Evolutionary conservation across 2,797 vertebrate species (phyloP).

Genomic region (Acridotheres tristis): DNA sequence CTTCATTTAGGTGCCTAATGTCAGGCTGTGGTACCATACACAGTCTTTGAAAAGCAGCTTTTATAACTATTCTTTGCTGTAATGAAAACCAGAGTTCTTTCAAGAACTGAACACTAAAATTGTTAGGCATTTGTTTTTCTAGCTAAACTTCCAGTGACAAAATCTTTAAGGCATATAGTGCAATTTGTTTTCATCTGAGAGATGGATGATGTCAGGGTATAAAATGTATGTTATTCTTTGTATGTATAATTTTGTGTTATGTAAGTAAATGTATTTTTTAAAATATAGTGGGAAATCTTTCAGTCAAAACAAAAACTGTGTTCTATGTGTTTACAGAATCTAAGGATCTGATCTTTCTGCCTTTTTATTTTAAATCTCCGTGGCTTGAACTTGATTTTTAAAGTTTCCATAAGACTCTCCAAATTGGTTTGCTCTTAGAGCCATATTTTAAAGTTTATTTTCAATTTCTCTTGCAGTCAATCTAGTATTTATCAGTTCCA

Average conservation of each 20-base stretch:
- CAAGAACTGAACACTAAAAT: slow-evolving; percentile 28
- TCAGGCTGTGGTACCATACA: not conserved
- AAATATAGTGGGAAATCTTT: not conserved
- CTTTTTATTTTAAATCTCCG: slow-evolving; percentile 20
- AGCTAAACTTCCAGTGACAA: slow-evolving; percentile 50
- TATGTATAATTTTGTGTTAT: not conserved
- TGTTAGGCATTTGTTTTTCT: slow-evolving; percentile 47
- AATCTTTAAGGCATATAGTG: slow-evolving; percentile 37
- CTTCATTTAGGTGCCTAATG: not conserved
- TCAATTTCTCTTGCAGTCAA: not conserved
- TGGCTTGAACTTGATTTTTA: slow-evolving; percentile 21
- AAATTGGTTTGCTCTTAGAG: slow-evolving; percentile 12
- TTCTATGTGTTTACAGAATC: not conserved
- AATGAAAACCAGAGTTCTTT: slow-evolving; percentile 65
- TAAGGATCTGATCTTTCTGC: slow-evolving; percentile 20
- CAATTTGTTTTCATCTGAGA: slow-evolving; percentile 31
- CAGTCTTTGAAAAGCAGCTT: slow-evolving; percentile 21
- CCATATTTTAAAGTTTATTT: slow-evolving; percentile 7
- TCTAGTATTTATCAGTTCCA: slow-evolving; percentile 45
- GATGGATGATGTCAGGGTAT: not conserved
- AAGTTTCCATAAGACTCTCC: slow-evolving; percentile 28
- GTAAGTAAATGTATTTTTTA: not conserved
- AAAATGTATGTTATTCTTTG: not conserved
- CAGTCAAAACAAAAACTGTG: slow-evolving; percentile 39
- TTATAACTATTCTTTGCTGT: slow-evolving; percentile 33